Evolutionary conservation across 1,140 invertebrate genomes (phyloP), one percentile per base, ranked within the genome.

Genomic region (Diorhabda elongata): DNA sequence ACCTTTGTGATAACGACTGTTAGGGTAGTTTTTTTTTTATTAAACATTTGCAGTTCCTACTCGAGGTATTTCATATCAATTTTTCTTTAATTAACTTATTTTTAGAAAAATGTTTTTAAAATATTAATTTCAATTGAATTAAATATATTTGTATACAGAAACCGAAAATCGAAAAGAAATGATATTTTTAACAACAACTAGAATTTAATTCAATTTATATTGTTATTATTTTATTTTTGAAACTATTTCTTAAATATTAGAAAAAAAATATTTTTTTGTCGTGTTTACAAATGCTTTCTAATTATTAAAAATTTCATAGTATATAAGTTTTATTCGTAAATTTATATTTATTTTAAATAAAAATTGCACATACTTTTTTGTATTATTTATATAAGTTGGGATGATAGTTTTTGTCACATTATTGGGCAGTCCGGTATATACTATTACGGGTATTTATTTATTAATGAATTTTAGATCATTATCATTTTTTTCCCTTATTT

Each of bases 401-500:
- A 61, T 67, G 58, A 60, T 67, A 67, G 42, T 41, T 57, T 58
- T 58, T 67, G 58, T 44, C 62, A 64, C 61, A 58, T 64, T 69
- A 8, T 45, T 41, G n/a, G 26, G 8, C 41, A 63, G 47, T n/a
- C 11, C 47, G 57, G 9, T 44, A 11, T 42, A 44, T n/a, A 62
- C 43, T 58, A 58, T 58, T 65, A 65, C 64, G 64, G 64, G 64
- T 65, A 65, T 65, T 42, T 65, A 65, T 65, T 65, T 65, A 65
- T 65, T 65, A 47, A 26, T 26, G 26, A 26, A 26, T 4, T 60
- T 60, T 41, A 58, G 42, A 11, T 65, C 59, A 45, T 41, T 59
- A 26, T 41, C 2, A 58, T 56, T 11, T 26, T 56, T 44, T 56
- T 52, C 7, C 9, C 2, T 42, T 56, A 44, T 56, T 41, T 7